Evolutionary conservation across 2,888 invertebrate genomes (phyloP), one percentile per base, ranked within the genome.

Genomic region (Aplocera efformata): DNA sequence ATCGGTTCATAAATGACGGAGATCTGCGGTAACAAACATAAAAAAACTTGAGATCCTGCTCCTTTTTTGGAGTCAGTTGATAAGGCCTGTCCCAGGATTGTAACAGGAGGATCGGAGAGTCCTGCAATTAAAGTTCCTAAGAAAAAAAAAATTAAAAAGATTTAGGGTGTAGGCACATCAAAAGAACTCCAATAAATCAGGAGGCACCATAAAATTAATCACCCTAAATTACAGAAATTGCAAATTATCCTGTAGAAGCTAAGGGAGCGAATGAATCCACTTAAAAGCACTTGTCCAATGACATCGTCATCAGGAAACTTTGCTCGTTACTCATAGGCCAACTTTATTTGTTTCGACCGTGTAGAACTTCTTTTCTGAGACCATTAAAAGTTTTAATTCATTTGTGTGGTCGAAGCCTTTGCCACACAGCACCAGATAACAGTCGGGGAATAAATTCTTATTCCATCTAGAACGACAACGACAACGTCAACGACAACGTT

Each of bases 301-400:
- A 45, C 48, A 50, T 53, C 50, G 46, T 52, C 60, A 55, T 56
- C 53, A 30, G 50, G 32, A 38, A 66, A 64, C 53, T 65, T 66
- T 32, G 35, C 49, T 57, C 59, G 58, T 64, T 60, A 55, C 56
- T 58, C 58, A 58, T 58, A 56, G 42, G 50, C 48, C 40, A 53
- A 64, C 56, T 68, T 67, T 67, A 67, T 69, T 72, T 69, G 63
- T 67, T 63, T 60, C 64, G 47, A 36, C 40, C 44, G 40, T 58
- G 56, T 50, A 42, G 41, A 45, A 56, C 54, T 65, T 58, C 59
- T 62, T 63, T 62, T 60, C 51, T 53, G 42, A 50, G 34, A 37
- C 66, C 66, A 69, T 72, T 72, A 71, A 70, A 76, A 77, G 58
- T 76, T 76, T 67, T 62, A 69, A 73, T 72, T 68, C 67, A 62